A percentile compares a stretch with the other conserved stretches of the same genome.
Evolutionary conservation across 2,888 invertebrate species (phyloP).

Genomic region (Saturnia japonica): DNA sequence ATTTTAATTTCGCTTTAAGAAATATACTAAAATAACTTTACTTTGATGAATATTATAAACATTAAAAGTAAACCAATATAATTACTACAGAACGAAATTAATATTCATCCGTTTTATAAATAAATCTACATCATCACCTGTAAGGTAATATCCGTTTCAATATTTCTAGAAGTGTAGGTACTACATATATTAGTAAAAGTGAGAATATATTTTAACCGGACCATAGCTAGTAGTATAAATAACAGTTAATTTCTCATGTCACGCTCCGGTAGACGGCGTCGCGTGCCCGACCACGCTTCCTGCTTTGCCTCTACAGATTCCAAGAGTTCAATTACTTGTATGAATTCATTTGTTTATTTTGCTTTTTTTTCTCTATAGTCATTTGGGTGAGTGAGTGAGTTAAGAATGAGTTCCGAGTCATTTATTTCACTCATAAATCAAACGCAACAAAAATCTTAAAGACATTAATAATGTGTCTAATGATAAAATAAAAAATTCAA

Average conservation of each 20-base stretch:
- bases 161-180: too few species aligned
- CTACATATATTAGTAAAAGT: conserved; percentile 28
- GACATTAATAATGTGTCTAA: conserved; percentile 2
- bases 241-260: conserved; percentile 79
- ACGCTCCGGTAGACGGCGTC: conserved; percentile 75
- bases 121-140: not conserved
- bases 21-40: not conserved
- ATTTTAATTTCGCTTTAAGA: not conserved
- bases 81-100: not conserved
- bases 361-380: not conserved
- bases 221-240: conserved; percentile 62
- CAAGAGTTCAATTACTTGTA: conserved; percentile 38
- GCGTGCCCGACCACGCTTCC: conserved; percentile 70
- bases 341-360: conserved; percentile 27
- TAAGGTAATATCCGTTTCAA: not conserved
- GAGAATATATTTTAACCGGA: conserved; percentile 60
- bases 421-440: conserved; percentile 6
- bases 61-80: too few species aligned
- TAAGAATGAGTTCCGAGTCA: not conserved
- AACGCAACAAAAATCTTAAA: not conserved
- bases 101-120: not conserved
- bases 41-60: too few species aligned
- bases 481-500: conserved; percentile 8
- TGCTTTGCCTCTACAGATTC: conserved; percentile 61
- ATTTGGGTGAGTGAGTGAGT: too few species aligned